Conservation (phyloP, 2,888 invertebrate species). For the Portevinia maculata region DNA sequence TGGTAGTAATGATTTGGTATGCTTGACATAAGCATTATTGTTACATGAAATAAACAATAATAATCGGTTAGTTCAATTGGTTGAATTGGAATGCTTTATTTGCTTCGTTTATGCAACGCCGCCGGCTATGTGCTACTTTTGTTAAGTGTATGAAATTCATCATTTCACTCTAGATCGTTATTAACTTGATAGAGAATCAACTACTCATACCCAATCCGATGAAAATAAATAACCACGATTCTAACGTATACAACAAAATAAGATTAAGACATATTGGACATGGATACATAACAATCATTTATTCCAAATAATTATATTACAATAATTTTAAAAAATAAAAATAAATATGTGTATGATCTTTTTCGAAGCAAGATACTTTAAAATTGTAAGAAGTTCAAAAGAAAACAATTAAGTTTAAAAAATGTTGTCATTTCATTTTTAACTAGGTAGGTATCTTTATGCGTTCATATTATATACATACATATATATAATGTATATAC, state of each 20-base stretch:
- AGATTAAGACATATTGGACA: conserved; percentile 21
- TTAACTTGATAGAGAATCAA: background rate
- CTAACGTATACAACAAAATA: no score
- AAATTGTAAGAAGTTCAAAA: conserved; percentile 7
- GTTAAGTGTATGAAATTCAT: no score
- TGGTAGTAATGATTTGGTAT: no score
- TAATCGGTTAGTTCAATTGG: no score
- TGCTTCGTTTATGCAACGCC: no score
- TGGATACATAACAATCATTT: conserved; percentile 46
- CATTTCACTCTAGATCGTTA: background rate
- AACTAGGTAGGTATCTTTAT: conserved; percentile 13
- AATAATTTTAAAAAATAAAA: conserved; percentile 8
- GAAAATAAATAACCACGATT: background rate
- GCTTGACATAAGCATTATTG: no score
- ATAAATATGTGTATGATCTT: conserved; percentile 17
- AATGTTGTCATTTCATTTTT: conserved; percentile 6
- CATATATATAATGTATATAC: no score
- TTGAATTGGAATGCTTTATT: no score
- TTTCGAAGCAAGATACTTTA: conserved; percentile 8
- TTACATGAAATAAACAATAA: no score
- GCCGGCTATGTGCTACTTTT: no score
- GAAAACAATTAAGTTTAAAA: conserved; percentile 8
- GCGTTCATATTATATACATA: no score
- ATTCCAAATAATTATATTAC: conserved; percentile 45
- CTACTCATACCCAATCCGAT: background rate